A percentile compares a stretch with the other conserved stretches of the same genome.
Evolutionary conservation across 1,140 invertebrate genomes (phyloP).

Genomic region (Bombus sylvicola): DNA sequence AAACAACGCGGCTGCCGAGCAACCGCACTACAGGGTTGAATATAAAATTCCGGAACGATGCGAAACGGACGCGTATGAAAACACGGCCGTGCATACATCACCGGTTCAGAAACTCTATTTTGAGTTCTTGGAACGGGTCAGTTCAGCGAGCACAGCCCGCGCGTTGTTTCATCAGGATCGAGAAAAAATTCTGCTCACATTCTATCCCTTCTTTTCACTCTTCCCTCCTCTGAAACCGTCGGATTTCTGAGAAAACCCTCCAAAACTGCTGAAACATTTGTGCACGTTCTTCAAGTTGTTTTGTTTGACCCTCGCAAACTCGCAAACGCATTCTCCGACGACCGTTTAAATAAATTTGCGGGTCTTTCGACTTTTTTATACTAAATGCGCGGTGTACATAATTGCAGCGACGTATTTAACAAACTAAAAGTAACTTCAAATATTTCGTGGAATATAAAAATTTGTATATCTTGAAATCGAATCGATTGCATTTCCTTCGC

Average conservation of each 20-base stretch:
- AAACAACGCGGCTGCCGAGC: background rate
- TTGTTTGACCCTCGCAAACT: background rate
- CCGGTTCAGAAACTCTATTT: constrained; percentile 12
- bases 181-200: background rate
- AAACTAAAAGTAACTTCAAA: no score
- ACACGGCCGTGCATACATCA: background rate
- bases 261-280: background rate
- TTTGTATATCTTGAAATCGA: background rate
- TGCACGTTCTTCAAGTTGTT: background rate
- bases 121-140: constrained; percentile 4
- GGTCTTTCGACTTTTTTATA: background rate
- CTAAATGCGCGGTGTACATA: background rate
- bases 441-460: background rate
- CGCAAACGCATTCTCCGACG: no score
- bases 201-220: background rate
- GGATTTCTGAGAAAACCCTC: background rate
- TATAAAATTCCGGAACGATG: constrained; percentile 22
- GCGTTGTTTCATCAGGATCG: background rate
- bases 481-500: background rate
- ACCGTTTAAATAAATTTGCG: background rate
- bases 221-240: no score
- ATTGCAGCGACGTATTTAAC: background rate
- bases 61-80: constrained; percentile 12
- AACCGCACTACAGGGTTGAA: constrained; percentile 5
- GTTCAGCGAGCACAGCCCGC: background rate